These are phyloP conservation scores for Herpetotheres cachinnans DNA, from an alignment of 2,113 vertebrate species.

Conservation along the genomic window DNA sequence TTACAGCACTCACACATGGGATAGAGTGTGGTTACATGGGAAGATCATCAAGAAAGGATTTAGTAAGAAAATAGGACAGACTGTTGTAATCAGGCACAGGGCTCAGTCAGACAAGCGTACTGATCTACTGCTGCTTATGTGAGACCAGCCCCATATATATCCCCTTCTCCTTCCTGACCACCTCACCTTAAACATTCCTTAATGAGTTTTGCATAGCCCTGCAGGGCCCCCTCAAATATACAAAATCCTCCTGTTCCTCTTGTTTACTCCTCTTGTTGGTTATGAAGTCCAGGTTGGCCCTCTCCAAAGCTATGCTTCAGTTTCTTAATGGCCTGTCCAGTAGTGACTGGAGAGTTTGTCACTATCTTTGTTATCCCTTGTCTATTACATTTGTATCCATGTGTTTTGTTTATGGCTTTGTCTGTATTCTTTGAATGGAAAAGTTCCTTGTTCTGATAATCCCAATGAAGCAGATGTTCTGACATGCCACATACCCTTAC, in stretches of 20 bases:
- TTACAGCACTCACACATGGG: no score
- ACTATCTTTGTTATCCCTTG: background rate
- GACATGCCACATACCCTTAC: background rate
- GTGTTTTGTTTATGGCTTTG: background rate
- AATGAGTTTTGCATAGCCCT: background rate
- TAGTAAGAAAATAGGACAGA: no score
- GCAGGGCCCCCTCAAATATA: background rate
- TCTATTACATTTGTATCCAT: background rate
- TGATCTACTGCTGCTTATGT: background rate
- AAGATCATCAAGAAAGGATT: no score
- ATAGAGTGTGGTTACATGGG: no score
- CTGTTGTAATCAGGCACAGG: background rate
- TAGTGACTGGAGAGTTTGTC: background rate
- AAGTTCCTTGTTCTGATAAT: background rate
- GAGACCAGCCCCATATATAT: no score
- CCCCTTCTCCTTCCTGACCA: background rate
- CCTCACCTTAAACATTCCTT: background rate
- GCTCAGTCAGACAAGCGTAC: background rate
- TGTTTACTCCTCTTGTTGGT: background rate
- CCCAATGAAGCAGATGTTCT: background rate
- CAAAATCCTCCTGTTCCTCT: background rate
- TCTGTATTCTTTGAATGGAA: background rate
- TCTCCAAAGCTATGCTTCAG: background rate
- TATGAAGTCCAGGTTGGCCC: background rate
- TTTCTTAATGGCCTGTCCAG: background rate